Evolutionary conservation across 2,797 vertebrate species (phyloP).

Genomic region (Myotis findleyi): DNA sequence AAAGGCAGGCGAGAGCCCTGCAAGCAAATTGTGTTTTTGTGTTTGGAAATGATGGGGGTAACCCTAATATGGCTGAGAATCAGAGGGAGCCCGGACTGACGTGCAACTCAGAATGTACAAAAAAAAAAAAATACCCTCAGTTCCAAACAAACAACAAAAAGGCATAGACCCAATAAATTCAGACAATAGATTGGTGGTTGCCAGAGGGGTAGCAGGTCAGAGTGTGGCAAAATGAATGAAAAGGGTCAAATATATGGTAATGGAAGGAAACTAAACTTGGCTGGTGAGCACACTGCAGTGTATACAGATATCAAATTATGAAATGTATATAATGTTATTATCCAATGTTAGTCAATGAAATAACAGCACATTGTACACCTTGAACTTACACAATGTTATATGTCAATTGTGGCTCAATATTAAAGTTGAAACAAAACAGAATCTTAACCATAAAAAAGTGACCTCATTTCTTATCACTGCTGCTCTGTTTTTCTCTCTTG

Average conservation of each 20-base stretch:
- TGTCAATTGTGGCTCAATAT: neutral
- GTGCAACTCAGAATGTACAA: neutral
- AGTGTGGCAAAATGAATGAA: neutral
- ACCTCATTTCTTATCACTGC: neutral
- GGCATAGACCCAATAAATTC: neutral
- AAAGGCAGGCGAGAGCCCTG: conserved; percentile 19
- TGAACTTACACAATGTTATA: neutral
- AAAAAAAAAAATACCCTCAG: neutral
- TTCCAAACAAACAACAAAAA: neutral
- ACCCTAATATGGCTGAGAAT: neutral
- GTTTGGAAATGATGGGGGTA: neutral
- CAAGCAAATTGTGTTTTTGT: conserved; percentile 27
- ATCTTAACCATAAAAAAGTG: neutral
- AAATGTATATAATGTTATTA: neutral
- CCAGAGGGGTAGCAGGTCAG: neutral
- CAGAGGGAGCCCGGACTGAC: neutral
- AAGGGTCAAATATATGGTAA: neutral
- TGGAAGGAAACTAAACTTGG: neutral
- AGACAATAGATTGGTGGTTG: neutral
- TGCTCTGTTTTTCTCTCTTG: neutral
- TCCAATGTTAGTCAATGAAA: neutral
- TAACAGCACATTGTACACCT: neutral
- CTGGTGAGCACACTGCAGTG: neutral
- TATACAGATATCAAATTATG: neutral
- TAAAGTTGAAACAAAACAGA: neutral